These are phyloP conservation scores for Rotaria magnacalcarata DNA, from an alignment of 2,888 invertebrate genomes.

Conservation along the genomic window DNA sequence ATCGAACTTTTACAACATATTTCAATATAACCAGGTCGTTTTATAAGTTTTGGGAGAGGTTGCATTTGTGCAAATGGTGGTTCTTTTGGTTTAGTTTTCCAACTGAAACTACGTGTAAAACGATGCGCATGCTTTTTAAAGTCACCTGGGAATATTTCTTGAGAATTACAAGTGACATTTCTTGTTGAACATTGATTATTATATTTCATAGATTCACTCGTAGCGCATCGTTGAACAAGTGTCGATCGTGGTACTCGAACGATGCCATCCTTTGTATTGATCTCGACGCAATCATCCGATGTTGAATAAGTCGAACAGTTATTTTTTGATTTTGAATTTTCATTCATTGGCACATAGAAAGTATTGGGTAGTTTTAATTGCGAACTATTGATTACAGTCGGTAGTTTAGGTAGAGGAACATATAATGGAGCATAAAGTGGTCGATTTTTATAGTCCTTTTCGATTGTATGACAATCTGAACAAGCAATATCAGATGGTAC, in stretches of 20 bases:
- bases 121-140: neutral
- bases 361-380: neutral
- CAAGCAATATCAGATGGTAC: neutral
- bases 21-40: neutral
- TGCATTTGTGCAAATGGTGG: neutral
- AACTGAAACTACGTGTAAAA: constrained; percentile 2
- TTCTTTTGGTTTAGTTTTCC: neutral
- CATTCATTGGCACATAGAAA: neutral
- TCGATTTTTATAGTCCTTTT: neutral
- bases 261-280: neutral
- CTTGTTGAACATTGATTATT: neutral
- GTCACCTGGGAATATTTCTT: neutral
- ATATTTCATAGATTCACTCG: neutral
- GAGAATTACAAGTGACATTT: neutral
- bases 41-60: neutral
- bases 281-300: neutral
- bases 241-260: neutral
- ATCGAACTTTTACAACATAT: neutral
- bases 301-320: neutral
- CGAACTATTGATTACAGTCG: neutral
- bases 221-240: neutral
- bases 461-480: neutral
- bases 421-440: neutral
- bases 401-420: neutral
- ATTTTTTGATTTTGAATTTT: neutral